Evolutionary conservation across 1,140 invertebrate species (phyloP), one percentile per base, ranked within the genome.

Genomic region (Trachelipus rathkii): DNA sequence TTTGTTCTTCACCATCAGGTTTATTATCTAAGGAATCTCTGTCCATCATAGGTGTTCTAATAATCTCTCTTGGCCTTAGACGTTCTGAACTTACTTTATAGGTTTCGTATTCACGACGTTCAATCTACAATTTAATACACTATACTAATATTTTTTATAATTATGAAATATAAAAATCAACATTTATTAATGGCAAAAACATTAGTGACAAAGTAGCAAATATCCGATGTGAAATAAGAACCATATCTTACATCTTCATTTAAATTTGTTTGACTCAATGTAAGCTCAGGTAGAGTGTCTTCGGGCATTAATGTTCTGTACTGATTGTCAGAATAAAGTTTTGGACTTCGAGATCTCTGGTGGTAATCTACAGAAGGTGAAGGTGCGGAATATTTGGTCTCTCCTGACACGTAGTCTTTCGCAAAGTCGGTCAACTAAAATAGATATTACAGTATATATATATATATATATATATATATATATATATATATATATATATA

Each of bases 1-100:
- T 75, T 15, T 82, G 82, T 44, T 81, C 79, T 67, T 79, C 77
- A 2, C 76, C 72, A 50, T 82, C 78, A n/a, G 78, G 82, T 46
- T 75, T 74, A 44, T 79, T 79, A 44, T 79, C 75, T 0, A 53
- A 71, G 43, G 81, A 76, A 73, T 78, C 77, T 15, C 78, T 72
- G 70, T 80, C 78, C 66, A 79, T 44, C 50, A 76, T 69, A 50
- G 67, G 24, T 11, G 69, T 66, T 45, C 72, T 67, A 70, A 43
- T 33, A 7, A 74, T 33, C 15, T 77, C 80, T 1, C 80, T 76
- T 6, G 1, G 11, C 50, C 50, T 60, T 8, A 60, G 19, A 19
- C 50, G 50, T 15, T 60, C 50, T 60, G 19, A 60, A 60, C 50
- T 60, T 60, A 33, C 33, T 33, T 33, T 33, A 6, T 33, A 33